Conservation (phyloP, 2,888 invertebrate species). For the Syritta pipiens region DNA sequence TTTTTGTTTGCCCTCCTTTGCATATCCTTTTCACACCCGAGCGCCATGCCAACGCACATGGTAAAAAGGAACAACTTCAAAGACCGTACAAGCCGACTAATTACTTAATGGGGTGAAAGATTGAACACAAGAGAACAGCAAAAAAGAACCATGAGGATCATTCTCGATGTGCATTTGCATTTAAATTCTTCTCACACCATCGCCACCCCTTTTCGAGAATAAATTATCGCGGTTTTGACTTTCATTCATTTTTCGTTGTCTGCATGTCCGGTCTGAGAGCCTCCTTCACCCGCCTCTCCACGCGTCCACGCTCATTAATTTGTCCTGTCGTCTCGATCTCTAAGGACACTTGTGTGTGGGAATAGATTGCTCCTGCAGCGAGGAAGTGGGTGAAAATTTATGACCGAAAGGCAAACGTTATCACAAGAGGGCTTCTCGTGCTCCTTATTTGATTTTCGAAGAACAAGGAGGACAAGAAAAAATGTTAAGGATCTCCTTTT, state of each 20-base stretch:
- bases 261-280: conserved; percentile 27
- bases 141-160: not conserved
- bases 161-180: conserved; percentile 34
- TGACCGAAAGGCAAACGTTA: conserved; percentile 14
- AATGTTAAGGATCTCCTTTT: too few species aligned
- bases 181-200: not conserved
- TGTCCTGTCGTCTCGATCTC: conserved; percentile 34
- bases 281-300: not conserved
- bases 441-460: too few species aligned
- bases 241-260: conserved; percentile 61
- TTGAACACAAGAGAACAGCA: conserved; percentile 8
- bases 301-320: conserved; percentile 50
- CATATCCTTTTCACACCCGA: too few species aligned
- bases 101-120: conserved; percentile 42
- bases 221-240: conserved; percentile 63
- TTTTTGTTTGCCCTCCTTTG: too few species aligned
- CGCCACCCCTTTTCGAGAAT: conserved; percentile 39
- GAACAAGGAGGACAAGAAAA: too few species aligned
- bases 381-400: conserved; percentile 19
- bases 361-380: conserved; percentile 5
- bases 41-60: too few species aligned
- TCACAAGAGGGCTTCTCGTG: conserved; percentile 10
- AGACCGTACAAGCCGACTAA: conserved; percentile 11
- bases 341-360: conserved; percentile 29
- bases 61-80: too few species aligned